Base-by-base conservation (phyloP, 2,888 invertebrate genomes). In the Calameuta pallipes region DNA sequence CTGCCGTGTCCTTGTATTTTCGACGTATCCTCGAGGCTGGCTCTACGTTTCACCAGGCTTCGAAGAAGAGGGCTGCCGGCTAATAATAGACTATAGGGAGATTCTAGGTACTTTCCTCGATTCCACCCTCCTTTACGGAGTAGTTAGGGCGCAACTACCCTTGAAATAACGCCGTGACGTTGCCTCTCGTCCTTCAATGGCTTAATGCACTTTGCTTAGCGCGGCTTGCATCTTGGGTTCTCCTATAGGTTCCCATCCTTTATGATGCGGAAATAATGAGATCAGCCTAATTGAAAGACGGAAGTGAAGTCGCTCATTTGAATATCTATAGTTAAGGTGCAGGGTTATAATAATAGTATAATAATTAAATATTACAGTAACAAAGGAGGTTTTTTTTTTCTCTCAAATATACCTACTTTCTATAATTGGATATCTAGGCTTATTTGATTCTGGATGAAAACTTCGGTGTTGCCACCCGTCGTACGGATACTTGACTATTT, bases 121-220 rank as follows among this genome's bases (percentile, higher is more conserved):
- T 23, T 23, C 1, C 56, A 56, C 33, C 35, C 35, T 69, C 34
- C 74, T 70, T n/a, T 76, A 70, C 79, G 41, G 75, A 76, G 71
- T 74, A 35, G 81, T 80, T 79, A 76, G 70, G 75, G 77, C 71
- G 80, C 81, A 83, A 84, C 81, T 78, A 79, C 80, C 81, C 82
- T 83, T 82, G 80, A 85, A 85, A 83, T 83, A 83, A 83, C 78
- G 75, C 75, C 77, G 69, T 74, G 75, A 69, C 78, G 37, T 74
- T 74, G 68, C 70, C 73, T 15, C 31, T 33, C 71, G 70, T 78
- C 75, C 73, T 56, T 75, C 77, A 73, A 69, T 78, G 76, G 81
- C 77, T 81, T 81, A 78, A 82, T 83, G 80, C 80, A 81, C 78
- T 82, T 84, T 82, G 81, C 81, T 83, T 80, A 69, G 70, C 79